Evolutionary conservation across 2,797 vertebrate species (phyloP), one percentile per base, ranked within the genome.

Genomic region (Epinephelus malabaricus): DNA sequence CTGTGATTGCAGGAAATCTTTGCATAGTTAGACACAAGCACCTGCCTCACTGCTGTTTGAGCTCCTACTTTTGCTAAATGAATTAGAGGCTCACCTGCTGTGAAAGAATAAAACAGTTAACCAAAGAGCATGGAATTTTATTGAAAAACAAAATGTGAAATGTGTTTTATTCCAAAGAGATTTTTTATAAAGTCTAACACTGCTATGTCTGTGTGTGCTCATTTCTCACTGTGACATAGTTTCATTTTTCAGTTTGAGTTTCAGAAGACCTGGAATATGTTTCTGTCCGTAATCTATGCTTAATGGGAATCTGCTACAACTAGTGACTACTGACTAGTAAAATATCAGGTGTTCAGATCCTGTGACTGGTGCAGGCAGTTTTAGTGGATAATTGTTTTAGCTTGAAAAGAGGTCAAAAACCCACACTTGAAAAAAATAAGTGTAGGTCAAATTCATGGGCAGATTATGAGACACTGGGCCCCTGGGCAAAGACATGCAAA

Each of bases 1-100:
- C 47, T 76, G 51, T 17, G 55, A 73, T 76, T 76, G 54, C 56
- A 75, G 27, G 3, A 62, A 78, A 72, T 79, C 21, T 2, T 49
- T 19, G 18, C 40, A 13, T n/a, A 40, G 40, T 71, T 25, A 64
- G 78, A 83, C 34, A 58, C 30, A 81, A 72, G 46, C 51, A 27
- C 10, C 53, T 68, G 62, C 18, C 40, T 77, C 60, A 2, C 25
- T 51, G 47, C 50, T 53, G 14, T 69, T 49, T 74, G 7, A 64
- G 53, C 47, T 55, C 9, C 2, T 5, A 3, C 8, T 6, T 23
- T 25, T n/a, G 50, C 17, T 47, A 3, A 27, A 69, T 50, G 7
- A 69, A 59, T 69, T 18, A 58, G 6, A 50, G 23, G 23, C 19
- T 54, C 13, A 59, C 43, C 47, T 53, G 34, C 19, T 45, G 0